phyloP scores from a whole-genome alignment of 2,113 vertebrate genomes.

The Scomber scombrus region DNA sequence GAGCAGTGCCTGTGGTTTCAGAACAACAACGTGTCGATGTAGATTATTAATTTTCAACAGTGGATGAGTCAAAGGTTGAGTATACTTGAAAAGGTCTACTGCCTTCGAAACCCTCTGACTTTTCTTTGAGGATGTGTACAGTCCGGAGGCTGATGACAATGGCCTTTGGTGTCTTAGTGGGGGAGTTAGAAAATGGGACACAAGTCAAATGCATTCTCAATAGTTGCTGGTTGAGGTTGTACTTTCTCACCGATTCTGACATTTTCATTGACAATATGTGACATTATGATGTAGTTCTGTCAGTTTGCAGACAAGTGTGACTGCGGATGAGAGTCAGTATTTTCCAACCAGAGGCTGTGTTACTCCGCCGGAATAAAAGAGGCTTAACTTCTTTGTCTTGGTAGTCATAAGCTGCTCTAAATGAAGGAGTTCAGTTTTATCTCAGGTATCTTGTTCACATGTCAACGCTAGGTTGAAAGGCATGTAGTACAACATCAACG shows the following conservation, averaged over 20 bases:
- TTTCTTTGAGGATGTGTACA: not conserved
- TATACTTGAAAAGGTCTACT: not conserved
- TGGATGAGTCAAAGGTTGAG: not conserved
- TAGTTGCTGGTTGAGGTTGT: not conserved
- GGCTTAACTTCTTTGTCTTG: not conserved
- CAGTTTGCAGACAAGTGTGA: no score
- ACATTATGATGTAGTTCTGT: not conserved
- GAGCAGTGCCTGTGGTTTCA: not conserved
- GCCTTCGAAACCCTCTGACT: no score
- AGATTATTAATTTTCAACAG: not conserved
- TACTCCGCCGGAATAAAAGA: no score
- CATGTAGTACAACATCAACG: no score
- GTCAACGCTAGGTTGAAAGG: no score
- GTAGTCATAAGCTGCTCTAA: not conserved
- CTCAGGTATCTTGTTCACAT: no score
- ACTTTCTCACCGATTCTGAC: constrained; percentile 1
- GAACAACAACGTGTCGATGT: not conserved
- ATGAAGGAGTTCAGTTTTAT: not conserved
- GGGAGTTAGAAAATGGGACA: not conserved
- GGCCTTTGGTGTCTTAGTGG: not conserved
- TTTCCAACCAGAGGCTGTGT: no score
- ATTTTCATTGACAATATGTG: not conserved
- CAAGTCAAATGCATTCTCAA: not conserved
- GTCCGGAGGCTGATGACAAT: not conserved
- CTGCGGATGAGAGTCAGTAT: no score